These are phyloP conservation scores for Camelus dromedarius DNA, from an alignment of 2,113 vertebrate species.

Conservation along the genomic window DNA sequence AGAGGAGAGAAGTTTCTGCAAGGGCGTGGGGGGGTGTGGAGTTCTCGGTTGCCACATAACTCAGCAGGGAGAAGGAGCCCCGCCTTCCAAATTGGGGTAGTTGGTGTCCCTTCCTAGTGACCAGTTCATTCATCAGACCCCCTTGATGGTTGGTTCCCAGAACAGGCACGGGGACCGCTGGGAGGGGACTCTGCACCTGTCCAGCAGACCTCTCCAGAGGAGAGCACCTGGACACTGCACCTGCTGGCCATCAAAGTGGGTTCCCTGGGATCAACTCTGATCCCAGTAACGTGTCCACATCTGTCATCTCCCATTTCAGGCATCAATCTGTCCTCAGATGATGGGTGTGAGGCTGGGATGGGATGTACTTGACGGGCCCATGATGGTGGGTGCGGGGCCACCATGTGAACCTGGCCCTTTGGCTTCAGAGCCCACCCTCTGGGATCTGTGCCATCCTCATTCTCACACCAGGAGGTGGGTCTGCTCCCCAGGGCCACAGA, in stretches of 20 bases:
- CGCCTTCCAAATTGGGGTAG: fast-evolving
- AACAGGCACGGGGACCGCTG: fast-evolving
- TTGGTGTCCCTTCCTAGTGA: not conserved
- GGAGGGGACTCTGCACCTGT: no score
- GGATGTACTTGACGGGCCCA: not conserved
- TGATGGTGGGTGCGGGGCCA: fast-evolving
- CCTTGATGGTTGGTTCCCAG: slow-evolving; percentile 35
- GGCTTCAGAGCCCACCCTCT: no score
- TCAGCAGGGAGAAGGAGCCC: not conserved
- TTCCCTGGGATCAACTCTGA: no score
- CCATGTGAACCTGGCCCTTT: fast-evolving
- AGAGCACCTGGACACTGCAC: not conserved
- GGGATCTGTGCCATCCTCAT: not conserved
- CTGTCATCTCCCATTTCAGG: no score
- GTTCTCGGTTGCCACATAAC: no score
- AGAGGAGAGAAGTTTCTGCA: not conserved
- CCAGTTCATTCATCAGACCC: not conserved
- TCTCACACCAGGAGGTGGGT: not conserved
- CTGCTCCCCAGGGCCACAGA: not conserved
- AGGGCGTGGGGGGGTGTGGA: not conserved
- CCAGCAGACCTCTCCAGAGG: fast-evolving
- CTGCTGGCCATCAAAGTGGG: not conserved
- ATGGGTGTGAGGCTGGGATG: not conserved
- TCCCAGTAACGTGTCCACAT: not conserved
- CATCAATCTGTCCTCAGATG: no score